Evolutionary conservation across 2,888 invertebrate species (phyloP), one percentile per base, ranked within the genome.

Genomic region (Marasmarcha lunaedactyla): DNA sequence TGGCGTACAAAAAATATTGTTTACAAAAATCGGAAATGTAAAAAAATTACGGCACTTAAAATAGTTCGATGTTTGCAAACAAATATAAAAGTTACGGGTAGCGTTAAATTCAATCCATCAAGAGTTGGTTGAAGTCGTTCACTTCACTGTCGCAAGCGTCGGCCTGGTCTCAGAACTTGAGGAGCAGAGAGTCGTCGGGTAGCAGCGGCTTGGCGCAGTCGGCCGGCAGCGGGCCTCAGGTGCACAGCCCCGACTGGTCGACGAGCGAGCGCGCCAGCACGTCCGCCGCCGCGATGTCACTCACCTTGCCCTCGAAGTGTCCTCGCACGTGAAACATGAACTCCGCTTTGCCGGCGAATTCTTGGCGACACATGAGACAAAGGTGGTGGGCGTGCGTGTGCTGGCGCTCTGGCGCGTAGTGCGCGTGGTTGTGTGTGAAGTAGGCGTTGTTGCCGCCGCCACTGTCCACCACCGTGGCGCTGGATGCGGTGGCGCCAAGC

Each of bases 281-380:
- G 40, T 85, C 85, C 1, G 85, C 85, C 1, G 85, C 84, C 1
- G 85, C 78, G 37, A 85, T 78, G 47, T 84, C 84, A 38, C 70
- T 77, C 50, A 83, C 83, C 59, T 81, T 85, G 4, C 84, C 84
- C 52, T 88, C 88, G 49, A 89, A 88, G 55, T 89, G 89, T 13
- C 88, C 87, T 48, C 89, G 71, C 11, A 89, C 87, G 56, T 89
- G 89, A 65, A 89, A 88, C 87, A 89, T 88, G 57, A 89, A 88
- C 58, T 89, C 89, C 0, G 89, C 85, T 59, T 89, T 88, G 11
- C 88, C 86, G 12, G 86, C 85, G 59, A 89, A 88, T 63, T 88
- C 88, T 40, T 88, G 87, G 14, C 88, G 76, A 48, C 89, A 89
- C 85, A 89, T 87, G 43, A 88, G 81, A 52, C 89, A 89, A 37